phyloP scores from a whole-genome alignment of 2,797 vertebrate genomes.

The Octomys mimax region DNA sequence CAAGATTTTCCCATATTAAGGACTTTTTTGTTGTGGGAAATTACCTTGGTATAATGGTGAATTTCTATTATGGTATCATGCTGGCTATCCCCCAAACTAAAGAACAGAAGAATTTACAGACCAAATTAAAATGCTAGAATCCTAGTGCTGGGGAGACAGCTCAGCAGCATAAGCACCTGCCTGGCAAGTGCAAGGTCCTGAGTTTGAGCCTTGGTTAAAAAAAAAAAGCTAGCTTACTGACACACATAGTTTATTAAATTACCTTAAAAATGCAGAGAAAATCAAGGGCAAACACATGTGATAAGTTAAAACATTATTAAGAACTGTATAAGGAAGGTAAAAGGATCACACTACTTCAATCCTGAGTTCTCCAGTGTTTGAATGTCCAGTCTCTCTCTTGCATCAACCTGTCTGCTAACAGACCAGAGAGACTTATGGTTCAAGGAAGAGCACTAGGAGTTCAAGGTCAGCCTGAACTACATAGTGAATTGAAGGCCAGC shows the following conservation, averaged over 20 bases:
- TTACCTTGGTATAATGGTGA: slow-evolving; percentile 8
- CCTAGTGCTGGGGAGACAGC: neutral
- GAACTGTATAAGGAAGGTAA: neutral
- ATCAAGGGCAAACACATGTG: slow-evolving; percentile 3
- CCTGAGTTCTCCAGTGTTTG: neutral
- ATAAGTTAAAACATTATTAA: slow-evolving; percentile 11
- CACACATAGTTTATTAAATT: neutral
- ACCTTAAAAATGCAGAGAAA: neutral
- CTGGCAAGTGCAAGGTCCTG: no score
- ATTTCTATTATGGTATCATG: neutral
- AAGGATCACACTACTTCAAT: slow-evolving; percentile 27
- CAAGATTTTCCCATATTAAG: slow-evolving; percentile 31
- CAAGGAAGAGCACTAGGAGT: neutral
- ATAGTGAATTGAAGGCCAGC: no score
- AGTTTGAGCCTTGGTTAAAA: no score
- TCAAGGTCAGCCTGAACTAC: neutral
- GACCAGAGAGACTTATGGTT: neutral
- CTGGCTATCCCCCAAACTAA: neutral
- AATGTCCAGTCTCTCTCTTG: neutral
- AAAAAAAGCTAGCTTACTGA: no score
- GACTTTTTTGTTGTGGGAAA: neutral
- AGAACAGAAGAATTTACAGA: neutral
- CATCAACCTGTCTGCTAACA: neutral
- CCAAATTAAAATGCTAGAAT: slow-evolving; percentile 18
- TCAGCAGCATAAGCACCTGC: no score